phyloP scores from a whole-genome alignment of 2,888 invertebrate genomes.

The Aleiodes alternator region DNA sequence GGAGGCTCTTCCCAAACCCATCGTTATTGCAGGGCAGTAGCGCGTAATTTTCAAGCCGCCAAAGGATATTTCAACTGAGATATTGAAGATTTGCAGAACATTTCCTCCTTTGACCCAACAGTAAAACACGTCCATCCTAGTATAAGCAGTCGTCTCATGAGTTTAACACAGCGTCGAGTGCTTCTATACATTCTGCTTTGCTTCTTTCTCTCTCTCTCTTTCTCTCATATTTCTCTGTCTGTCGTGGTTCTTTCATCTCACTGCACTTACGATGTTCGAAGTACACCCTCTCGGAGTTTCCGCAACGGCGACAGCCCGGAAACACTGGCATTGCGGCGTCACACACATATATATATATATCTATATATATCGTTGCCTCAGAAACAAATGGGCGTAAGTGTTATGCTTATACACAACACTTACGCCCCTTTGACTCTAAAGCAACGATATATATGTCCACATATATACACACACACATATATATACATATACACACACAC shows the following conservation, averaged over 20 bases:
- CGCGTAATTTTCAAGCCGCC: slow-evolving; percentile 50
- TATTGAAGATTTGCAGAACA: slow-evolving; percentile 36
- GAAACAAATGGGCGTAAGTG: too few species aligned
- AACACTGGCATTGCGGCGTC: slow-evolving; percentile 36
- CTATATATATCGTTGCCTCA: too few species aligned
- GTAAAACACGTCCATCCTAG: slow-evolving; percentile 41
- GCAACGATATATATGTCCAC: too few species aligned
- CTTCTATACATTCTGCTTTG: slow-evolving; percentile 19
- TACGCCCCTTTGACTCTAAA: too few species aligned
- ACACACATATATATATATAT: background rate
- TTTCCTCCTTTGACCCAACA: slow-evolving; percentile 48
- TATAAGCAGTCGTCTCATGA: slow-evolving; percentile 24
- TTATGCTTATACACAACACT: too few species aligned
- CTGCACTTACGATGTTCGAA: slow-evolving; percentile 21
- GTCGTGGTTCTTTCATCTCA: background rate
- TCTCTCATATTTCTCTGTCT: background rate
- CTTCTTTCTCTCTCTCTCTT: background rate
- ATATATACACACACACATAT: slow-evolving; percentile 25
- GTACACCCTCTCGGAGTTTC: slow-evolving; percentile 31
- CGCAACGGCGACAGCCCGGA: slow-evolving; percentile 35
- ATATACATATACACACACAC: too few species aligned
- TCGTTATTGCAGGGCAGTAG: slow-evolving; percentile 51
- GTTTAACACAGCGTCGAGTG: slow-evolving; percentile 42
- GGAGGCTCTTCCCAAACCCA: slow-evolving; percentile 28
- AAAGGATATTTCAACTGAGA: slow-evolving; percentile 46